Evolutionary conservation across 2,888 invertebrate genomes (phyloP), one percentile per base, ranked within the genome.

Genomic region (Odontocolon sp.): DNA sequence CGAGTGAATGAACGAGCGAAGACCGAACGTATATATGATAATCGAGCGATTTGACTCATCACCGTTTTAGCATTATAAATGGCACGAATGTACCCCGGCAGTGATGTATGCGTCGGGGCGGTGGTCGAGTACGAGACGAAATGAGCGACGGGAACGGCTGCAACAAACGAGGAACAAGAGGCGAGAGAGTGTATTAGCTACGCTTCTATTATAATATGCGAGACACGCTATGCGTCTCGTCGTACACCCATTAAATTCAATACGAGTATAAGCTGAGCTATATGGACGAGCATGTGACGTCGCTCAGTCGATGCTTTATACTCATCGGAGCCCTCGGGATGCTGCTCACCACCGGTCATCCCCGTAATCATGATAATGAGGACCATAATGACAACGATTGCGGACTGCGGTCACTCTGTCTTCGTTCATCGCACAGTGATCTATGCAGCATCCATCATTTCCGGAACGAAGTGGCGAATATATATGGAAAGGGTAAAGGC

Each of bases 41-140:
- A 84, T 84, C 82, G 77, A 80, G 59, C 80, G 83, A 86, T 84
- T 85, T 79, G 83, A 86, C 83, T 86, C 85, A 82, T 85, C 85
- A 80, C 82, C 81, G 83, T 78, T 83, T 82, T 78, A 82, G 81
- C 63, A 81, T 85, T 85, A 84, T 85, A 84, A 86, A 86, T 82
- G 82, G 82, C 82, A 77, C 79, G 82, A 81, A 82, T 84, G 83
- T 82, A 45, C 59, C 80, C 81, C 68, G 47, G 47, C 80, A 69
- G 78, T 86, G 83, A 86, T 86, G 86, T 85, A 86, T 86, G 80
- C 79, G 74, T 71, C 57, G 56, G 59, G 82, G 80, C 81, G 79
- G 72, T 77, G 79, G 80, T 81, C 80, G 80, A 83, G 83, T 8
- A n/a, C 23, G 47, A 38, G 26, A 38, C 36, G 69, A 26, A 36